A percentile compares a stretch with the other conserved stretches of the same genome.
These are phyloP conservation scores for Sclerurus mexicanus DNA, from an alignment of 2,113 vertebrate genomes.

Conservation along the genomic window DNA sequence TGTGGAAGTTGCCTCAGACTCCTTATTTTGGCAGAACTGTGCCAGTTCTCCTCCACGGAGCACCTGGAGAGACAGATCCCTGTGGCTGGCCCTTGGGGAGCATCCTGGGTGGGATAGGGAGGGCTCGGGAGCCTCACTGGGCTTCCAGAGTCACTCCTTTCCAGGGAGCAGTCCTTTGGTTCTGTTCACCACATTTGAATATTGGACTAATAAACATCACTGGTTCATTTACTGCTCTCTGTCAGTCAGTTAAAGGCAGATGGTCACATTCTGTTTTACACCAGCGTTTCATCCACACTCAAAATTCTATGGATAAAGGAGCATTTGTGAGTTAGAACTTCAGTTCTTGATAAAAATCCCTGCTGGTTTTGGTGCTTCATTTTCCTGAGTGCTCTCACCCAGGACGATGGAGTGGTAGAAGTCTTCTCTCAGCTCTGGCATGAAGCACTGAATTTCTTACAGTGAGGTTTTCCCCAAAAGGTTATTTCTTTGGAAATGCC, in stretches of 20 bases:
- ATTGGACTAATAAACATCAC: slow-evolving; percentile 64
- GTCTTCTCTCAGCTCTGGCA: not conserved
- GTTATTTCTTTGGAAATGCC: not conserved
- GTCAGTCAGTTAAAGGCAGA: slow-evolving; percentile 54
- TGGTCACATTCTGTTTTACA: not conserved
- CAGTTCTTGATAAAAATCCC: not conserved
- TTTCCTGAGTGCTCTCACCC: not conserved
- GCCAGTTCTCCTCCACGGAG: not conserved
- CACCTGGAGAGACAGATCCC: not conserved
- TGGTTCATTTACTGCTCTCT: slow-evolving; percentile 69
- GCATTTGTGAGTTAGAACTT: not conserved
- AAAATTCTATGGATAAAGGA: not conserved
- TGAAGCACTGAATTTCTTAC: not conserved
- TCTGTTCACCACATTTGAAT: slow-evolving; percentile 69
- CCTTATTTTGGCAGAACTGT: not conserved
- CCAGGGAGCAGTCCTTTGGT: slow-evolving; percentile 39
- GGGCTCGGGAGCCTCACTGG: not conserved
- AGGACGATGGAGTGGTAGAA: not conserved
- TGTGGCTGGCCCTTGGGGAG: not conserved
- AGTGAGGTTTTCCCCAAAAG: not conserved
- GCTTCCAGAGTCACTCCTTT: slow-evolving; percentile 36
- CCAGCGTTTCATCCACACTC: not conserved
- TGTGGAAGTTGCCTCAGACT: not conserved
- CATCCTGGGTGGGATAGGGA: not conserved
- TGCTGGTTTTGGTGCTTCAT: not conserved